Percentiles rank a stretch among this genome's conserved stretches.
phyloP scores from a whole-genome alignment of 2,113 vertebrate species.

The Alaudala cheleensis region DNA sequence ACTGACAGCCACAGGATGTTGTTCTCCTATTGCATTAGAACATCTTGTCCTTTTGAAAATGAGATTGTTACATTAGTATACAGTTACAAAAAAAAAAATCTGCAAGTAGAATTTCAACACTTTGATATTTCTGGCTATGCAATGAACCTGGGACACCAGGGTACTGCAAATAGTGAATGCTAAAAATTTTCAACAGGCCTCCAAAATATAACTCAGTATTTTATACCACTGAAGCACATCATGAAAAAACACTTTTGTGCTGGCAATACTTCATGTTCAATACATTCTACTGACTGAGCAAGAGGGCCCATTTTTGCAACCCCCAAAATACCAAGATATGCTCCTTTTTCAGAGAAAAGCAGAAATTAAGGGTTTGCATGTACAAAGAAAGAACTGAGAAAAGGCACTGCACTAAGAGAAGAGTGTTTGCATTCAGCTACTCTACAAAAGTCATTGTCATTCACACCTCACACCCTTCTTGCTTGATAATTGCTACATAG shows the following conservation, averaged over 20 bases:
- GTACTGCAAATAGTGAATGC: neutral
- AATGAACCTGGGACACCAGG: neutral
- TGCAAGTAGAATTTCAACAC: neutral
- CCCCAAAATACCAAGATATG: neutral
- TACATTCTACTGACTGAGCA: neutral
- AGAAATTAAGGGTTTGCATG: neutral
- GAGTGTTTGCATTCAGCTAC: neutral
- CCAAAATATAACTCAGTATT: neutral
- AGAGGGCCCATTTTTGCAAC: neutral
- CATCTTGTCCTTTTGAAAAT: neutral
- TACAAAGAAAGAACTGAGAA: neutral
- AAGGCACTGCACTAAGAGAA: neutral
- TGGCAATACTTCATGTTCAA: neutral
- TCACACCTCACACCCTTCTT: neutral
- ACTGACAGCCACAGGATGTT: neutral
- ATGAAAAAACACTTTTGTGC: neutral
- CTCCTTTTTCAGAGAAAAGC: neutral
- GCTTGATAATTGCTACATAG: neutral
- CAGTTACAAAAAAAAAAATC: neutral
- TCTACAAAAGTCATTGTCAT: neutral
- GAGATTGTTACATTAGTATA: neutral
- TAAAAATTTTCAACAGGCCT: neutral
- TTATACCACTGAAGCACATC: neutral
- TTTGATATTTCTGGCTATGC: neutral
- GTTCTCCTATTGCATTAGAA: neutral